These are phyloP conservation scores for Eristalis arbustorum DNA, from an alignment of 2,888 invertebrate genomes.

Conservation along the genomic window DNA sequence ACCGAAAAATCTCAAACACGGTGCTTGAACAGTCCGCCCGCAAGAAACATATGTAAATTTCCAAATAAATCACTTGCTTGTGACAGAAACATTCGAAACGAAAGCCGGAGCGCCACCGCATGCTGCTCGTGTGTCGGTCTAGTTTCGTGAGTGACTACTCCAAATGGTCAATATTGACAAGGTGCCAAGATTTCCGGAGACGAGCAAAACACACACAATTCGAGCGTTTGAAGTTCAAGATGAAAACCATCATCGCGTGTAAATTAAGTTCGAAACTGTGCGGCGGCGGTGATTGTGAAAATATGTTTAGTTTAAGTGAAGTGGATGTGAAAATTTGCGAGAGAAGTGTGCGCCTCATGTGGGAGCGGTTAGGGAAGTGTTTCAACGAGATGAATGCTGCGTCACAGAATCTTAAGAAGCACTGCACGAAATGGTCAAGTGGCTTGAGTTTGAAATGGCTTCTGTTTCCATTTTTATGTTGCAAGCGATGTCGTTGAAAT, in stretches of 20 bases:
- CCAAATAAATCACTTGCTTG: conserved; percentile 40
- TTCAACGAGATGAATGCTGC: no score
- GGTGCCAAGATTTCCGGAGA: conserved; percentile 20
- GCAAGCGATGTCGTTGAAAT: no score
- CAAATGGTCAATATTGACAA: conserved; percentile 29
- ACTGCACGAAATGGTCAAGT: no score
- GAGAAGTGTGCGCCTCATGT: no score
- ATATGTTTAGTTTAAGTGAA: not conserved
- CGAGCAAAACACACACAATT: not conserved
- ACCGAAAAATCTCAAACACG: not conserved
- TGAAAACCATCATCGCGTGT: not conserved
- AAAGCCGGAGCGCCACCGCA: not conserved
- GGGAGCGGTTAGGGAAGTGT: not conserved
- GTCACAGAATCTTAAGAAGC: no score
- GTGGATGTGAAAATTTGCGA: no score
- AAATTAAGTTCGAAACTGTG: not conserved
- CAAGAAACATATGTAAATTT: conserved; percentile 8
- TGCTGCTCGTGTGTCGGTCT: not conserved
- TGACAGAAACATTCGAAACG: not conserved
- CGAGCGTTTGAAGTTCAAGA: conserved; percentile 6
- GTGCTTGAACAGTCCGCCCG: not conserved
- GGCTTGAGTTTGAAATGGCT: no score
- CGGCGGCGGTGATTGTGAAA: not conserved
- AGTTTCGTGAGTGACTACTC: conserved; percentile 11
- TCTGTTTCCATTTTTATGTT: no score